A percentile compares a stretch with the other conserved stretches of the same genome.
phyloP scores from a whole-genome alignment of 2,113 vertebrate species.

The Propithecus coquereli region DNA sequence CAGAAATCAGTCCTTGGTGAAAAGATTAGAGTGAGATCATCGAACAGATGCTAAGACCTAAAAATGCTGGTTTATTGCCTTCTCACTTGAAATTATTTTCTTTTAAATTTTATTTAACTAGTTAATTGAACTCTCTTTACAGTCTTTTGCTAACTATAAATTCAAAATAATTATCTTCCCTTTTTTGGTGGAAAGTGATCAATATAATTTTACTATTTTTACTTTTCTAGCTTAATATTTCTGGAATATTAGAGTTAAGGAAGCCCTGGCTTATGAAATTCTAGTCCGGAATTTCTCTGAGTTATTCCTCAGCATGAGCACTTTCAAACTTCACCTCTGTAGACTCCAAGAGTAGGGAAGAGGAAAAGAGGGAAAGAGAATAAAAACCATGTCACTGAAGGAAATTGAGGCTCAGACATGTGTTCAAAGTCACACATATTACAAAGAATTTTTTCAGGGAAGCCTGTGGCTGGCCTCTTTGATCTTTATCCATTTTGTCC shows the following conservation, averaged over 20 bases:
- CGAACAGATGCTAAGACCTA: neutral
- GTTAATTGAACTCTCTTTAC: neutral
- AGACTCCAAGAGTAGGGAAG: neutral
- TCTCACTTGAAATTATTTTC: neutral
- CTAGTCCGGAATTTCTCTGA: neutral
- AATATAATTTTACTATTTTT: neutral
- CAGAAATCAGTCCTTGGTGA: constrained; percentile 41
- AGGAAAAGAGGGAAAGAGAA: neutral
- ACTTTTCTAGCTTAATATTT: constrained; percentile 4
- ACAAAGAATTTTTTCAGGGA: neutral
- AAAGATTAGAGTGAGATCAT: constrained; percentile 25
- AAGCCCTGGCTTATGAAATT: neutral
- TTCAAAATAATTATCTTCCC: constrained; percentile 1
- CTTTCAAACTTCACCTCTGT: neutral
- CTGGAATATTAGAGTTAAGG: neutral
- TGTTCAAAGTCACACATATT: neutral
- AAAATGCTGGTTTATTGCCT: constrained; percentile 11
- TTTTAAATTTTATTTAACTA: neutral
- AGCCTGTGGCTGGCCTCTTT: neutral
- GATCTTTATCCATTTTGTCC: neutral
- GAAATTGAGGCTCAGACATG: neutral
- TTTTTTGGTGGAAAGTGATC: neutral
- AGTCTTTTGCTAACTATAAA: neutral
- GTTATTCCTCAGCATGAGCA: neutral
- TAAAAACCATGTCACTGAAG: neutral